phyloP scores from a whole-genome alignment of 2,797 vertebrate genomes.

The Gadopsis bispinosus region DNA sequence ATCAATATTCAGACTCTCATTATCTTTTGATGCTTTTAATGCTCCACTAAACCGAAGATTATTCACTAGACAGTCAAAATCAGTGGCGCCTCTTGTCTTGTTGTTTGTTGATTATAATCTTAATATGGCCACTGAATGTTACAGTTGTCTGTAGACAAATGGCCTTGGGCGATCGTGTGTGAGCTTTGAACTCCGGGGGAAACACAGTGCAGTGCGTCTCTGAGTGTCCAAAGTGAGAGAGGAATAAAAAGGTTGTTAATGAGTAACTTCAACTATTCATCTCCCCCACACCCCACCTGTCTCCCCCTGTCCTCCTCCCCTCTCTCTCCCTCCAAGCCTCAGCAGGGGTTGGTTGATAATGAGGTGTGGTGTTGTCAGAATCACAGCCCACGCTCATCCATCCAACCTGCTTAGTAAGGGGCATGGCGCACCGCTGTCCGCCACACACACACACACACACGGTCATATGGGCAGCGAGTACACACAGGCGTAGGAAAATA shows the following conservation, averaged over 20 bases:
- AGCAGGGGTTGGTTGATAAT: slow-evolving; percentile 78
- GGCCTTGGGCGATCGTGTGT: neutral
- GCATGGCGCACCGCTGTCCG: slow-evolving; percentile 34
- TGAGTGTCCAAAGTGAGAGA: slow-evolving; percentile 16
- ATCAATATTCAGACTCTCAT: neutral
- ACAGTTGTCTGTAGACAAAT: neutral
- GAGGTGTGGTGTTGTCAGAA: slow-evolving; percentile 80
- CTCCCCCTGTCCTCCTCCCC: neutral
- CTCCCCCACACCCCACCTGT: slow-evolving; percentile 33
- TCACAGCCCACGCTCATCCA: slow-evolving; percentile 71
- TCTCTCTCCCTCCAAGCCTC: slow-evolving; percentile 48
- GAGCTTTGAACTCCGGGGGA: slow-evolving; percentile 1
- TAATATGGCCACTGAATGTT: neutral
- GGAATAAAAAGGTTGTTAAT: slow-evolving; percentile 64
- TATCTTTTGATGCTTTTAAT: neutral
- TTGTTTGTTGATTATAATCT: neutral
- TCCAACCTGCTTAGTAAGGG: slow-evolving; percentile 77
- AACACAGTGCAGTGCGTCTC: neutral
- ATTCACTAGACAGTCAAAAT: neutral
- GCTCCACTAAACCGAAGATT: neutral
- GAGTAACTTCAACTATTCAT: slow-evolving; percentile 65
- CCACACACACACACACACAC: slow-evolving; percentile 6
- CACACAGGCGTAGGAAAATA: slow-evolving; percentile 2
- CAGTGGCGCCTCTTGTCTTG: neutral
- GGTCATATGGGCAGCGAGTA: neutral